Evolutionary conservation across 2,797 vertebrate species (phyloP).

Genomic region (Thripadectes ignobilis): DNA sequence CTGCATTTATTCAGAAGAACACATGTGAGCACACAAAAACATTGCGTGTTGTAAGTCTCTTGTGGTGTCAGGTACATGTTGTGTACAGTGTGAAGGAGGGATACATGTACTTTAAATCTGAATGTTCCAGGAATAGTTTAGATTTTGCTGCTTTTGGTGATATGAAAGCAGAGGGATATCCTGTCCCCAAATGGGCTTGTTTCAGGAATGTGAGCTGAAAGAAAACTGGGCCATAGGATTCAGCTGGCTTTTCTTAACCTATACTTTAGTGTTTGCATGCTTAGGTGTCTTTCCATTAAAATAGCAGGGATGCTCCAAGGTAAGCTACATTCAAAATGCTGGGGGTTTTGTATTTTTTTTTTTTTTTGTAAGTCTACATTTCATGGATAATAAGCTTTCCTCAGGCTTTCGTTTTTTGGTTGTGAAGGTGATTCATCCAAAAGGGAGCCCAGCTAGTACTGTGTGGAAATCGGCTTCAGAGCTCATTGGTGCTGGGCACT

Average conservation of each 20-base stretch:
- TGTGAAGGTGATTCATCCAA: neutral
- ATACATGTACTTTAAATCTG: neutral
- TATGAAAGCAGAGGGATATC: neutral
- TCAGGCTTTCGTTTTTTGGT: conserved; percentile 34
- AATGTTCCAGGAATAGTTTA: neutral
- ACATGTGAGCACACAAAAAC: neutral
- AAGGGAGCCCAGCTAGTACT: neutral
- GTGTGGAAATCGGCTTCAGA: conserved; percentile 17
- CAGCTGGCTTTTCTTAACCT: neutral
- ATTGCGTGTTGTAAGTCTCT: neutral
- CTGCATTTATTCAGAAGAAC: neutral
- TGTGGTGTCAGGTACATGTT: neutral
- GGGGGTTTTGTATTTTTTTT: neutral
- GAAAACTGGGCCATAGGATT: neutral
- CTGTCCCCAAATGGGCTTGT: neutral
- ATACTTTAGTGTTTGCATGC: neutral
- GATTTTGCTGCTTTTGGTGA: neutral
- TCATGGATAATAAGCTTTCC: conserved; percentile 32
- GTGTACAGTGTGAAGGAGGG: neutral
- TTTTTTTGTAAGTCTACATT: neutral
- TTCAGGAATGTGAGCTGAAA: neutral
- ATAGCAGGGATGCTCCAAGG: neutral
- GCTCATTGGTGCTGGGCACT: neutral
- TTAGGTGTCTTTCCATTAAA: neutral
- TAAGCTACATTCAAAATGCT: conserved; percentile 20